Percentiles rank a stretch among this genome's conserved stretches.
phyloP scores from a whole-genome alignment of 2,113 vertebrate species.

The Oryzias melastigma region DNA sequence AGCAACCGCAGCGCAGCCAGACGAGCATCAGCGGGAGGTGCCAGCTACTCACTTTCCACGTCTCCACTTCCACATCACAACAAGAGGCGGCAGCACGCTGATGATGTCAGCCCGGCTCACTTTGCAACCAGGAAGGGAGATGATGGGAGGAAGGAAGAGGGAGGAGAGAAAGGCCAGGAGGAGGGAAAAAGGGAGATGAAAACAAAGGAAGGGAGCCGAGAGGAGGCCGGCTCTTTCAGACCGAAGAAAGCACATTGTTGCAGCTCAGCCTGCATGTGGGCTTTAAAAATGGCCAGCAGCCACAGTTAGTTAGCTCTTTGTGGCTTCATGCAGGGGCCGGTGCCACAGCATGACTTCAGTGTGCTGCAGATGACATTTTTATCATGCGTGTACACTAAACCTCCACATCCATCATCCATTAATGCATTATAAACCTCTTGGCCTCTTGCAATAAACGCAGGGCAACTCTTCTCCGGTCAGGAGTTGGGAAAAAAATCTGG shows the following conservation, averaged over 20 bases:
- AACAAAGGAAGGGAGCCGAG: neutral
- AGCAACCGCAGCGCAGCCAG: constrained; percentile 40
- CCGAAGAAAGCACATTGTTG: neutral
- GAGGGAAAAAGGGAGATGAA: constrained; percentile 1
- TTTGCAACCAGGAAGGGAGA: constrained; percentile 9
- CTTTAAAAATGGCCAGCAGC: constrained; percentile 26
- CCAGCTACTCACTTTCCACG: constrained; percentile 64
- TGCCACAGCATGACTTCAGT: neutral
- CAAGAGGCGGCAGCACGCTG: constrained; percentile 43
- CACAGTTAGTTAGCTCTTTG: constrained; percentile 5
- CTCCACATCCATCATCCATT: constrained; percentile 28
- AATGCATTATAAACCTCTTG: constrained; percentile 11
- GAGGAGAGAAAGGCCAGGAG: constrained; percentile 1
- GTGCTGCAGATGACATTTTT: constrained; percentile 11
- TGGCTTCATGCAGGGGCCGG: constrained; percentile 2
- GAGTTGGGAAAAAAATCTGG: neutral
- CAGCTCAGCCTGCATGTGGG: constrained; percentile 1
- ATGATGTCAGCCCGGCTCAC: constrained; percentile 61
- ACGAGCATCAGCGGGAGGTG: constrained; percentile 49
- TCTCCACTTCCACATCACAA: constrained; percentile 69
- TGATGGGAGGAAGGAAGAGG: neutral
- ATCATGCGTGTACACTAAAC: constrained; percentile 21
- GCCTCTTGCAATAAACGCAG: constrained; percentile 11
- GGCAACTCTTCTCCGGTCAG: neutral
- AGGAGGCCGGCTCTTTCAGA: neutral